These are phyloP conservation scores for Eulithis prunata DNA, from an alignment of 2,888 invertebrate genomes.

Conservation along the genomic window DNA sequence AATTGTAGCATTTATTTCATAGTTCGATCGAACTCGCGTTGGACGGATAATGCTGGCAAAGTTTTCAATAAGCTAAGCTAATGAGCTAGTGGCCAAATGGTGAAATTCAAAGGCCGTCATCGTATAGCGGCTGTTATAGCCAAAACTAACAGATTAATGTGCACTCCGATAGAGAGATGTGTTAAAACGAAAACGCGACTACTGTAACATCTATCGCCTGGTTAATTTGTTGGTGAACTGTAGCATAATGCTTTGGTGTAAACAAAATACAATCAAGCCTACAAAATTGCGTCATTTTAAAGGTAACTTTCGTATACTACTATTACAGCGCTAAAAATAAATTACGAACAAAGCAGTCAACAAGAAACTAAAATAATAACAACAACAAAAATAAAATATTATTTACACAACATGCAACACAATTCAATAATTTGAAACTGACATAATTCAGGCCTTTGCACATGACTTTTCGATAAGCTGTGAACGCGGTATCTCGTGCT, in stretches of 20 bases:
- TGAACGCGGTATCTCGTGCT: no score
- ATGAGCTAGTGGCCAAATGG: no score
- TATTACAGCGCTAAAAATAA: constrained; percentile 2
- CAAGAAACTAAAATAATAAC: constrained; percentile 4
- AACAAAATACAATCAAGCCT: neutral
- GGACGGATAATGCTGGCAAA: no score
- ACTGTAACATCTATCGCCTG: neutral
- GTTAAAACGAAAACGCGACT: neutral
- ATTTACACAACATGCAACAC: constrained; percentile 18
- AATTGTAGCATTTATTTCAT: no score
- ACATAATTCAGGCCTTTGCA: no score
- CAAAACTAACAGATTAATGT: no score
- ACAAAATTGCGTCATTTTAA: neutral
- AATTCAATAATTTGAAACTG: neutral
- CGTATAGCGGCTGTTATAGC: no score
- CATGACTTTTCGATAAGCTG: no score
- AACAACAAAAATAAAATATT: constrained; percentile 9
- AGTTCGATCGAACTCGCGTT: no score
- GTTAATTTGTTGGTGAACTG: neutral
- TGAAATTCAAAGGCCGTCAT: no score
- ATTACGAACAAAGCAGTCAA: constrained; percentile 1
- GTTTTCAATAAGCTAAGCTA: no score
- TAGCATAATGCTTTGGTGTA: neutral
- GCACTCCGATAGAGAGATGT: no score
- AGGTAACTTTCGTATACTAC: neutral